These are phyloP conservation scores for Aquatica leii DNA, from an alignment of 2,888 invertebrate species.

Conservation along the genomic window DNA sequence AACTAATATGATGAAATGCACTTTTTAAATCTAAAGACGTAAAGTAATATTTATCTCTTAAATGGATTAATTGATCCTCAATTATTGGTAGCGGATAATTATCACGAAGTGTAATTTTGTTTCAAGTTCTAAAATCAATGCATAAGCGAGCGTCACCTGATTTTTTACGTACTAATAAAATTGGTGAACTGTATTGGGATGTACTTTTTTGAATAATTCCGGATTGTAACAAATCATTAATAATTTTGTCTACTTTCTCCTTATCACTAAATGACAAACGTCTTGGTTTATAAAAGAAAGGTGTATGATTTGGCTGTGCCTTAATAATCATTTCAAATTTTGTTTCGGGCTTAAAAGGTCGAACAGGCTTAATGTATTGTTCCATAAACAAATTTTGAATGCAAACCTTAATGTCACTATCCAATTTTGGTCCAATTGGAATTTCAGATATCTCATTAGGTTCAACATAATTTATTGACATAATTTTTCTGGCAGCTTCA, in stretches of 20 bases:
- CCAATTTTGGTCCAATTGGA: neutral
- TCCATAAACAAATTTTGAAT: neutral
- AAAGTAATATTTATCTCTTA: too few relatives aligned
- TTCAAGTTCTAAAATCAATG: neutral
- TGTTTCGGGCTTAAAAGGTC: neutral
- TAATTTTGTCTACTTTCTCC: neutral
- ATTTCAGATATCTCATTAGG: neutral
- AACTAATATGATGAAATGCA: slow-evolving; percentile 19
- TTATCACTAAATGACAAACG: slow-evolving; percentile 23
- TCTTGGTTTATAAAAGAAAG: slow-evolving; percentile 10
- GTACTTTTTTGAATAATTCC: neutral
- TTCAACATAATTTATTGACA: slow-evolving; percentile 8
- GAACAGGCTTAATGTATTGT: neutral
- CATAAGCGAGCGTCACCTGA: neutral
- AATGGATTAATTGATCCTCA: neutral
- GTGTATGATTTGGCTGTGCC: neutral
- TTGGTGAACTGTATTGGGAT: neutral
- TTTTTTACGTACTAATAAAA: neutral
- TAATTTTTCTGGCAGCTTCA: neutral
- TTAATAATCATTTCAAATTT: slow-evolving; percentile 3
- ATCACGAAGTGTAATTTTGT: slow-evolving; percentile 23
- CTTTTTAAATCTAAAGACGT: slow-evolving; percentile 12
- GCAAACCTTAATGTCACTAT: neutral
- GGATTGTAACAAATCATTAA: neutral
- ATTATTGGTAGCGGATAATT: slow-evolving; percentile 37